These are phyloP conservation scores for Lapara coniferarum DNA, from an alignment of 2,888 invertebrate genomes.

Conservation along the genomic window DNA sequence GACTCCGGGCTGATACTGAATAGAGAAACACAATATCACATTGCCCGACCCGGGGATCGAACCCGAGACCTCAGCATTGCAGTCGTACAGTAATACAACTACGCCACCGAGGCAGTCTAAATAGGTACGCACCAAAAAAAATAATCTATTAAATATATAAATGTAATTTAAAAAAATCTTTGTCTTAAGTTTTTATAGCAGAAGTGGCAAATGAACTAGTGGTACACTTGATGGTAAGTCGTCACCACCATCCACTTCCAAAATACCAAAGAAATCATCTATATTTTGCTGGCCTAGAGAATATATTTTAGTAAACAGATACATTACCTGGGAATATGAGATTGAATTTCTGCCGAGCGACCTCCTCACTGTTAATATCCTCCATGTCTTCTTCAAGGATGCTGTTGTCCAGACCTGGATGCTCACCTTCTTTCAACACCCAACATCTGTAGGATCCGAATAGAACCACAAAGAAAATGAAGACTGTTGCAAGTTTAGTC, in stretches of 20 bases:
- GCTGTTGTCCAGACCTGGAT: not conserved
- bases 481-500: constrained; percentile 13
- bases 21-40: too few species aligned
- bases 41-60: too few species aligned
- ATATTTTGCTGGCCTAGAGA: too few species aligned
- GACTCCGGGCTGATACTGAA: too few species aligned
- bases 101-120: too few species aligned
- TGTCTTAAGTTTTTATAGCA: too few species aligned
- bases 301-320: not conserved
- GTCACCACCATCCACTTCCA: not conserved
- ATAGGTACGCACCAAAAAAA: too few species aligned
- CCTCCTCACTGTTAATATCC: not conserved
- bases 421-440: constrained; percentile 14
- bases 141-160: too few species aligned
- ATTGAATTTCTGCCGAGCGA: constrained; percentile 40
- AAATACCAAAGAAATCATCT: not conserved
- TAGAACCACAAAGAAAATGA: constrained; percentile 20
- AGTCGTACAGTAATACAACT: too few species aligned
- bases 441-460: constrained; percentile 19
- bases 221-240: not conserved
- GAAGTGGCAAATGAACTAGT: too few species aligned
- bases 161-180: too few species aligned
- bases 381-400: constrained; percentile 10
- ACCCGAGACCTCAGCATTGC: too few species aligned
- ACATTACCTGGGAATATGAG: constrained; percentile 60